Base-by-base conservation (phyloP, 2,888 invertebrate species). In the Watsonalla binaria region DNA sequence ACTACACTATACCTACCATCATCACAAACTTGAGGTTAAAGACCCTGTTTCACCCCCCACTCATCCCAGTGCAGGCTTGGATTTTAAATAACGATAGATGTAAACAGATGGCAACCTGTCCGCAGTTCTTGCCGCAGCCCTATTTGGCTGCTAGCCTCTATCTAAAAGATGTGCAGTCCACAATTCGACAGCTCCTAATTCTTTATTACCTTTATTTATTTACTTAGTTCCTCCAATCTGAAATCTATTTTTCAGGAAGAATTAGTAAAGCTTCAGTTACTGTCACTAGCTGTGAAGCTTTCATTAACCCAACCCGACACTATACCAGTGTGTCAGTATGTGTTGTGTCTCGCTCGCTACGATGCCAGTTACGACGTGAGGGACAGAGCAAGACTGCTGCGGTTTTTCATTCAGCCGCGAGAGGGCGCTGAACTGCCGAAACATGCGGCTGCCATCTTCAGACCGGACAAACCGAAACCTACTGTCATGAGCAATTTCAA, bases 351-450 rank as follows among this genome's bases (percentile, higher is more conserved):
- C 71, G 98, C 99, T 0, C 95, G 98, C 67, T 99, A 99, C 83
- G 99, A 99, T 92, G 95, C 96, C 66, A 98, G 98, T 86, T 99
- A 99, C 79, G 99, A 99, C 87, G 98, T 99, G 53, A 92, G 99
- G 33, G 99, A 99, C 89, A 93, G 98, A 8, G 97, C 98, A 5
- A 92, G 99, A 33, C 94, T 99, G 77, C 91, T 99, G 53, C 94
- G 96, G 11, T 95, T 95, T 60, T 84, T 89, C 70, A 63, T 86
- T 0, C 77, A 80, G 37, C 85, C 84, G 1, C 57, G 63, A 24
- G 52, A 55, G 4, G 65, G 64, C 24, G 68, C 69, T 66, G 59
- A 90, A 89, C 86, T 97, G 33, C 86, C 93, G 0, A 92, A 93
- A 55, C 92, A 95, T 73, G 96, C 97, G 0, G 94, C 94, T 57